phyloP scores from a whole-genome alignment of 2,797 vertebrate genomes.

The Lacerta agilis region DNA sequence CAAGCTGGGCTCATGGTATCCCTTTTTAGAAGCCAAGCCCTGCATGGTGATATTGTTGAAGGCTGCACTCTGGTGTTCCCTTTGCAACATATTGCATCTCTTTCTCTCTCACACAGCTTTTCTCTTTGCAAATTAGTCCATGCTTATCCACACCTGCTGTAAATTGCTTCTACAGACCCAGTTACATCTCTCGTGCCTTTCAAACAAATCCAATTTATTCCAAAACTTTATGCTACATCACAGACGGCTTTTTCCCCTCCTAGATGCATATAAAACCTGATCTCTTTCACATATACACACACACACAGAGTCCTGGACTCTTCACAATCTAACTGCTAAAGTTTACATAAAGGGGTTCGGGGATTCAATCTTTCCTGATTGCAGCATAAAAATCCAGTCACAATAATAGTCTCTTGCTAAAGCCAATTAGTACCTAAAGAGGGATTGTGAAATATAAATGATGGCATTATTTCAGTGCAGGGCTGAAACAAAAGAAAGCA shows the following conservation, averaged over 20 bases:
- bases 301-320: background rate
- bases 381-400: constrained; percentile 6
- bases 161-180: constrained; percentile 6
- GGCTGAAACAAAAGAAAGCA: background rate
- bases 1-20: background rate
- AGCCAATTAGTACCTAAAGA: constrained; percentile 15
- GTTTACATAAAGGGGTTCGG: constrained; percentile 9
- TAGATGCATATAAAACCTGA: background rate
- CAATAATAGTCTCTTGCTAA: constrained; percentile 24
- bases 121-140: background rate
- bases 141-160: background rate
- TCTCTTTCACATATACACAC: background rate
- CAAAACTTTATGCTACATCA: background rate
- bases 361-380: background rate
- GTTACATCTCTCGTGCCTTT: background rate
- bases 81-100: background rate
- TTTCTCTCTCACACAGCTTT: background rate
- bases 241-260: background rate
- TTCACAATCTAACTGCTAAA: background rate
- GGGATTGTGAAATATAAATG: constrained; percentile 3
- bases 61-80: background rate
- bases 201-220: background rate
- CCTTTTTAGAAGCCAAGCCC: background rate
- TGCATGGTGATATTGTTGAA: background rate
- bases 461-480: background rate